These are phyloP conservation scores for Ceratina calcarata DNA, from an alignment of 1,140 invertebrate species.

Conservation along the genomic window DNA sequence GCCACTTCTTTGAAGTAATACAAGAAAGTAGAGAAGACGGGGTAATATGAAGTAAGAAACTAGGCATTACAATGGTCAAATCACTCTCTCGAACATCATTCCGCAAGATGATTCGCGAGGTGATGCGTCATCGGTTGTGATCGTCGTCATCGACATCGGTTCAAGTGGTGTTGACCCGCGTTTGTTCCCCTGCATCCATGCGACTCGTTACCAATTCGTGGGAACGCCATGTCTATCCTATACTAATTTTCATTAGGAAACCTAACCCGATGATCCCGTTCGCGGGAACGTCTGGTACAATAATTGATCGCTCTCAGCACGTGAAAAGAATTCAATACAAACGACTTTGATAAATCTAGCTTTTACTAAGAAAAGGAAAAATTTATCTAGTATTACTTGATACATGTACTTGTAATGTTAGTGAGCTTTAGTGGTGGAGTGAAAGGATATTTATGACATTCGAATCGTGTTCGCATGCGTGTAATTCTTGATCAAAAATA, in stretches of 20 bases:
- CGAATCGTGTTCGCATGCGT: neutral
- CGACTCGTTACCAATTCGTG: constrained; percentile 63
- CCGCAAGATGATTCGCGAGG: constrained; percentile 67
- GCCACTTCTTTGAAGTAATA: no score
- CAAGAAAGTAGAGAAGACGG: neutral
- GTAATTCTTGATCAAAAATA: constrained; percentile 26
- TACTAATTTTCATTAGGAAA: constrained; percentile 28
- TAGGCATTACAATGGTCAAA: constrained; percentile 37
- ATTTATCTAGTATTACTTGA: neutral
- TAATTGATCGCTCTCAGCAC: neutral
- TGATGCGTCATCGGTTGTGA: constrained; percentile 68
- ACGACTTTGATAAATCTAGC: constrained; percentile 8
- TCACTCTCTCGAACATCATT: constrained; percentile 56
- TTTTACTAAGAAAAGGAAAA: neutral
- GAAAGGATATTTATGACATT: constrained; percentile 26
- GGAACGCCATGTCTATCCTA: constrained; percentile 52
- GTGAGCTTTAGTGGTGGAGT: neutral
- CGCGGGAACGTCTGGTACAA: neutral
- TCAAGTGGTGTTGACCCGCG: constrained; percentile 73
- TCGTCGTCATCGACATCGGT: constrained; percentile 71
- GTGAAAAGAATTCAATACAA: neutral
- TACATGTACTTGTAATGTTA: neutral
- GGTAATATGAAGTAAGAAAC: constrained; percentile 1
- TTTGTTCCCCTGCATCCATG: constrained; percentile 62
- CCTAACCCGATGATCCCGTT: neutral